phyloP scores from a whole-genome alignment of 2,797 vertebrate species.

The Antrozous pallidus region DNA sequence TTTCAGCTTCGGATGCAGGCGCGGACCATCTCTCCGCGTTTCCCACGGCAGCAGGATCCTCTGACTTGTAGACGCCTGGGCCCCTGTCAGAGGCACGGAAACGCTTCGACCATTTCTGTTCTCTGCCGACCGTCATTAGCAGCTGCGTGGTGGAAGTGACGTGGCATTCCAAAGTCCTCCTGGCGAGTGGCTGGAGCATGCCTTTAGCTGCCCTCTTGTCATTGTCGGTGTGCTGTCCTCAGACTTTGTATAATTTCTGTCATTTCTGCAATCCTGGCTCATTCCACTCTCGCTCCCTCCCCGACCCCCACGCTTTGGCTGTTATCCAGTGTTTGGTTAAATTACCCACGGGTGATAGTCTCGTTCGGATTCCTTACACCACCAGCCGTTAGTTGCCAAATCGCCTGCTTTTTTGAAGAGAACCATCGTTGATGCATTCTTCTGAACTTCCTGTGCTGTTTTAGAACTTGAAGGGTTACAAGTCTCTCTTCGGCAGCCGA shows the following conservation, averaged over 20 bases:
- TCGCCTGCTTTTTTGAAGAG: slow-evolving; percentile 26
- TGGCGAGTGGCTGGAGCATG: background rate
- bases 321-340: background rate
- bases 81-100: background rate
- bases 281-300: background rate
- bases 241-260: background rate
- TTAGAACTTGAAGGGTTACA: background rate
- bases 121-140: slow-evolving; percentile 3
- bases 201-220: background rate
- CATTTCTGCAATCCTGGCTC: background rate
- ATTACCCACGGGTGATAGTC: background rate
- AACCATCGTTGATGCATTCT: background rate
- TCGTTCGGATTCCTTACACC: background rate
- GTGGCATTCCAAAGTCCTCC: background rate
- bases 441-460: background rate
- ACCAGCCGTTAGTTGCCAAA: background rate
- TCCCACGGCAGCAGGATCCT: background rate
- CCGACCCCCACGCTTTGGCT: background rate
- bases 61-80: background rate
- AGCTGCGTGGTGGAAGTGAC: background rate
- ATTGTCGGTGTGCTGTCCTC: background rate
- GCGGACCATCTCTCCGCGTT: background rate
- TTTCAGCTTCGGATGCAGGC: background rate
- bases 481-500: background rate
- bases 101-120: background rate